Percentiles rank a stretch among this genome's conserved stretches.
Conservation (phyloP, 37 sponge, comb jelly and placozoan genomes). For the Bolinopsis microptera region DNA sequence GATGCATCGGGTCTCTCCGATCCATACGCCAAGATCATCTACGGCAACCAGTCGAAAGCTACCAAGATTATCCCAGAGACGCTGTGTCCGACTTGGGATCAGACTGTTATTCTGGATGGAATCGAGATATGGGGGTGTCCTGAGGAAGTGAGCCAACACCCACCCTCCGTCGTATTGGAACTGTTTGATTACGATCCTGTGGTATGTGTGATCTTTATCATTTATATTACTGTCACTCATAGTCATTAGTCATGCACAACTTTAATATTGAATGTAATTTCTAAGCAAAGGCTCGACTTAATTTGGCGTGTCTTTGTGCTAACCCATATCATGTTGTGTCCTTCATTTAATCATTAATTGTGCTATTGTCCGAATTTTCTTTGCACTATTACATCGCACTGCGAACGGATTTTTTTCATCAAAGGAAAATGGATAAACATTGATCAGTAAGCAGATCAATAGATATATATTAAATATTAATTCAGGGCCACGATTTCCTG, state of each 20-base stretch:
- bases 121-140: conserved; percentile 34
- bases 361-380: too few species aligned
- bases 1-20: conserved; percentile 53
- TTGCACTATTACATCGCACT: too few species aligned
- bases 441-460: too few species aligned
- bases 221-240: too few species aligned
- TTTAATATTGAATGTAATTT: not conserved
- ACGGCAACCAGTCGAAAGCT: conserved; percentile 16
- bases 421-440: too few species aligned
- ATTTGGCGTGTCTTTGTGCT: not conserved
- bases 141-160: conserved; percentile 20
- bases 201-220: not conserved
- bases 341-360: too few species aligned
- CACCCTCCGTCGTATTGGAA: conserved; percentile 58
- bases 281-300: not conserved
- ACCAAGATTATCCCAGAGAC: conserved; percentile 51
- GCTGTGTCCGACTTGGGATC: conserved; percentile 66
- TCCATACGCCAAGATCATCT: conserved; percentile 36
- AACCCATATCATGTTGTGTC: too few species aligned
- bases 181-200: conserved; percentile 66
- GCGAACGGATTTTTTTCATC: too few species aligned
- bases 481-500: conserved; percentile 64
- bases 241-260: too few species aligned
- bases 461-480: too few species aligned
- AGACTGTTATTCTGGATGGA: conserved; percentile 52